These are phyloP conservation scores for Drosophila melanogaster DNA, from an alignment of 1,140 invertebrate genomes.

Conservation along the genomic window Release_6_plus_ISO1_MT NT_033779.5:14600501-14601000, in stretches of 20 bases:
- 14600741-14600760: constrained; percentile 72
- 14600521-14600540: constrained; percentile 63
- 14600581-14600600: constrained; percentile 85
- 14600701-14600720: constrained; percentile 64
- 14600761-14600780: constrained; percentile 50
- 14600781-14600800: constrained; percentile 35
- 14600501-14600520: constrained; percentile 50
- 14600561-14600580: constrained; percentile 76
- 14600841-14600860: constrained; percentile 81
- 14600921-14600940: not conserved
- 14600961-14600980: constrained; percentile 23
- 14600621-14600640: constrained; percentile 67
- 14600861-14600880: constrained; percentile 70
- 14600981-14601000: constrained; percentile 21
- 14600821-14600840: constrained; percentile 57
- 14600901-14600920: constrained; percentile 22
- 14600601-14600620: constrained; percentile 84
- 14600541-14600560: constrained; percentile 74
- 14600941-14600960: constrained; percentile 13
- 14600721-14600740: constrained; percentile 71
- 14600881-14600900: constrained; percentile 9
- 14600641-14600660: constrained; percentile 49
- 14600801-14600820: constrained; percentile 71
- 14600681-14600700: constrained; percentile 73
- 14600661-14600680: constrained; percentile 53